Conservation (phyloP, 2,797 vertebrate species). For the Thripadectes ignobilis region DNA sequence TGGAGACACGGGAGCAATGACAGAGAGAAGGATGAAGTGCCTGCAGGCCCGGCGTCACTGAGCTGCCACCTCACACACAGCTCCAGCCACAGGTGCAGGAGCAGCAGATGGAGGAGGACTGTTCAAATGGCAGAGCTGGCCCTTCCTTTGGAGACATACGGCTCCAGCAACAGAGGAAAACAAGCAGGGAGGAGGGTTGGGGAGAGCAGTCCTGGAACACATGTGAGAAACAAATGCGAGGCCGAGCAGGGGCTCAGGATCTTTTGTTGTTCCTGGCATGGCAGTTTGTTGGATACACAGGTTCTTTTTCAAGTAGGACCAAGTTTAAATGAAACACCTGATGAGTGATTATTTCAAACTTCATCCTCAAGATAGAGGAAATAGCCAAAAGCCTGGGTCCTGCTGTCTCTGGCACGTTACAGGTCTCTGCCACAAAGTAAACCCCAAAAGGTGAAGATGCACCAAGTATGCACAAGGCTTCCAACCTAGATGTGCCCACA, state of each 20-base stretch:
- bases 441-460: constrained; percentile 7
- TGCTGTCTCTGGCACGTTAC: background rate
- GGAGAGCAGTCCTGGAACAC: constrained; percentile 41
- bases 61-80: background rate
- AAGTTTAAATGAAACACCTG: constrained; percentile 49
- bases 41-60: background rate
- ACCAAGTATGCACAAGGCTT: background rate
- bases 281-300: background rate
- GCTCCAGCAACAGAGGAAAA: constrained; percentile 29
- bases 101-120: background rate
- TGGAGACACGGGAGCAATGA: background rate
- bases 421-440: background rate
- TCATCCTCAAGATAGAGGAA: background rate
- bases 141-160: background rate
- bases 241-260: background rate
- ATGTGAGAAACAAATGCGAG: constrained; percentile 22
- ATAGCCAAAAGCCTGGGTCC: background rate
- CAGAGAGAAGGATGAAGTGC: background rate
- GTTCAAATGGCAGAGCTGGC: constrained; percentile 25
- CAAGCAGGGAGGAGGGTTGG: constrained; percentile 16
- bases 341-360: background rate
- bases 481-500: constrained; percentile 29
- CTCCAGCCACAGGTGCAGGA: background rate
- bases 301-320: constrained; percentile 12
- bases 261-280: constrained; percentile 42